These are phyloP conservation scores for Atethmia centrago DNA, from an alignment of 2,888 invertebrate species.

Conservation along the genomic window DNA sequence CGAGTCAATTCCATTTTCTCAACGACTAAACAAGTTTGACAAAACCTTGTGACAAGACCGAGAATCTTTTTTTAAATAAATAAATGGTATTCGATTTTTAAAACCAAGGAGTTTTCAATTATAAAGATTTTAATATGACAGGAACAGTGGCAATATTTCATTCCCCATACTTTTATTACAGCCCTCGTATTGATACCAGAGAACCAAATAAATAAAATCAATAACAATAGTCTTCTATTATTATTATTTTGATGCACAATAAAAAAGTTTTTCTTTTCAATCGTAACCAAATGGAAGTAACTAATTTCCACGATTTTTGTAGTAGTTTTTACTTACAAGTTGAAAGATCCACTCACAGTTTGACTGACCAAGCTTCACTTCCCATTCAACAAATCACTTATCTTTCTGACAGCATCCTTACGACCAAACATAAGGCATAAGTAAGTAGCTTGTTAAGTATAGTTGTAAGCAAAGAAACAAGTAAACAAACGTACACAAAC, in stretches of 20 bases:
- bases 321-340: not conserved
- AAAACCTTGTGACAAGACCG: too few relatives aligned
- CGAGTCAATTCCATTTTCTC: too few relatives aligned
- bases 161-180: too few relatives aligned
- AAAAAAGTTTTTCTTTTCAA: not conserved
- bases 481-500: slow-evolving; percentile 67
- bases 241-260: too few relatives aligned
- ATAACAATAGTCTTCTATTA: not conserved
- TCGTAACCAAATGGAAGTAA: not conserved
- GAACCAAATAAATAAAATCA: too few relatives aligned
- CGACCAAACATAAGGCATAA: slow-evolving; percentile 16
- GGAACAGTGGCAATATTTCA: too few relatives aligned
- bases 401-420: slow-evolving; percentile 10
- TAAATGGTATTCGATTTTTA: too few relatives aligned
- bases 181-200: too few relatives aligned
- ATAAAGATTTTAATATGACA: too few relatives aligned
- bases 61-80: too few relatives aligned
- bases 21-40: too few relatives aligned
- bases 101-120: too few relatives aligned
- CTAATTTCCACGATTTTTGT: not conserved
- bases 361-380: not conserved
- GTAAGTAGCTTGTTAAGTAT: slow-evolving; percentile 45
- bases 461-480: slow-evolving; percentile 45
- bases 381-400: slow-evolving; percentile 10
- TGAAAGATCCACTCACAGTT: not conserved